Conservation (phyloP, 2,888 invertebrate species). For the Eupithecia centaureata region DNA sequence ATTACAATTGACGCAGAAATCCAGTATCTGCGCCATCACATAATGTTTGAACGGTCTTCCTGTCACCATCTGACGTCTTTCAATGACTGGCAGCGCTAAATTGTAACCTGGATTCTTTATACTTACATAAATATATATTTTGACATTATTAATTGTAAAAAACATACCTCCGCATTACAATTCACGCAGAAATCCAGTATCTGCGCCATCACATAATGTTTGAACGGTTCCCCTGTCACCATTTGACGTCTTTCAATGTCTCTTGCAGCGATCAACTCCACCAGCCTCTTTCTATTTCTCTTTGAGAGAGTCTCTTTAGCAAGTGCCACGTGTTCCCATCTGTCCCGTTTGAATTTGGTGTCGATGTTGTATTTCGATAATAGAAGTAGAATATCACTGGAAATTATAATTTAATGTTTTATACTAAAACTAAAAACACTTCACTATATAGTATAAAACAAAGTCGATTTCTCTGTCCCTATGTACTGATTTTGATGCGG, state of each 20-base stretch:
- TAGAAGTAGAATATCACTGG: constrained; percentile 20
- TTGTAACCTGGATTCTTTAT: too few relatives aligned
- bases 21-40: constrained; percentile 12
- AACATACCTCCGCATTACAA: constrained; percentile 15
- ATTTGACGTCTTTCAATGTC: background rate
- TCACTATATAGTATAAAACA: too few relatives aligned
- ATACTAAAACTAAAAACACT: too few relatives aligned
- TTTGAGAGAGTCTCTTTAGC: background rate
- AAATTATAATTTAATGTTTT: too few relatives aligned
- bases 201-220: constrained; percentile 12
- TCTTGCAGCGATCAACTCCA: background rate
- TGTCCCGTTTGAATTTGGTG: background rate
- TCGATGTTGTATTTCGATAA: constrained; percentile 9
- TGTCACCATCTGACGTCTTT: background rate
- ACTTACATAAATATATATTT: too few relatives aligned
- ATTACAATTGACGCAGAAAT: constrained; percentile 10
- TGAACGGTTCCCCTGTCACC: background rate
- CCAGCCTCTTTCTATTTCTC: background rate
- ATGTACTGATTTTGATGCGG: too few relatives aligned
- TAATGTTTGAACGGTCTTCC: constrained; percentile 5
- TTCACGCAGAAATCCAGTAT: constrained; percentile 18
- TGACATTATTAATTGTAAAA: too few relatives aligned
- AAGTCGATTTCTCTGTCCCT: too few relatives aligned
- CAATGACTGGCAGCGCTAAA: background rate
- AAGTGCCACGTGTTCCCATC: constrained; percentile 4